A percentile compares a stretch with the other conserved stretches of the same genome.
Conservation (phyloP, 1,140 invertebrate species). For the Potamilus streckersoni region DNA sequence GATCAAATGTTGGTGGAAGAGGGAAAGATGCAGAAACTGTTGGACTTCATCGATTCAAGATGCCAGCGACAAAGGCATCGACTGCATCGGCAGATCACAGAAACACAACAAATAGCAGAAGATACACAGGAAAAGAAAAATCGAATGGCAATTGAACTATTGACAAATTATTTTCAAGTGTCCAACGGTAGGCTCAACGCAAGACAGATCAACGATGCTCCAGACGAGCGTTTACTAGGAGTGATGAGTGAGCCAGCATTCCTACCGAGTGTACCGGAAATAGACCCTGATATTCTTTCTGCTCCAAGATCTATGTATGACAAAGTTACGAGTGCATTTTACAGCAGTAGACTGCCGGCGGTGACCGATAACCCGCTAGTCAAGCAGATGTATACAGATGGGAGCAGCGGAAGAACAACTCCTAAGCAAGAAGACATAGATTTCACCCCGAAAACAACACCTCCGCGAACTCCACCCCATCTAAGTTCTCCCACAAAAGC, state of each 20-base stretch:
- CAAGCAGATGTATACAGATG: not conserved
- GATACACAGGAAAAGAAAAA: constrained; percentile 23
- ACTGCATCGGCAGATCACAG: constrained; percentile 22
- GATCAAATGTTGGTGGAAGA: constrained; percentile 15
- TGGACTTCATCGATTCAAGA: constrained; percentile 30
- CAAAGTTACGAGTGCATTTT: constrained; percentile 16
- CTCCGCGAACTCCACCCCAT: constrained; percentile 15
- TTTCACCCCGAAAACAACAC: constrained; percentile 5
- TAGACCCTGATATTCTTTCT: constrained; percentile 24
- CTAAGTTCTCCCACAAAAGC: constrained; percentile 25
- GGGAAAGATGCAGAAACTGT: constrained; percentile 17
- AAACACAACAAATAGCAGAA: constrained; percentile 25
- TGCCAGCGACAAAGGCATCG: constrained; percentile 26
- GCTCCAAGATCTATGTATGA: constrained; percentile 30
- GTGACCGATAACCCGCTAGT: constrained; percentile 4
- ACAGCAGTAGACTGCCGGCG: constrained; percentile 15
- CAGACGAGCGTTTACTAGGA: constrained; percentile 24
- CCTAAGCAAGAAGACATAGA: too few species aligned
- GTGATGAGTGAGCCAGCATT: constrained; percentile 27
- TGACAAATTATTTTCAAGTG: constrained; percentile 31
- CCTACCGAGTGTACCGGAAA: constrained; percentile 27
- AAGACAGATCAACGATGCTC: constrained; percentile 17
- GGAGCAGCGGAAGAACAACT: too few species aligned
- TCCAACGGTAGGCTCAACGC: constrained; percentile 13
- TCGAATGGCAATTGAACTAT: constrained; percentile 25